Base-by-base conservation (phyloP, 2,888 invertebrate species). In the Diaprepes abbreviatus region DNA sequence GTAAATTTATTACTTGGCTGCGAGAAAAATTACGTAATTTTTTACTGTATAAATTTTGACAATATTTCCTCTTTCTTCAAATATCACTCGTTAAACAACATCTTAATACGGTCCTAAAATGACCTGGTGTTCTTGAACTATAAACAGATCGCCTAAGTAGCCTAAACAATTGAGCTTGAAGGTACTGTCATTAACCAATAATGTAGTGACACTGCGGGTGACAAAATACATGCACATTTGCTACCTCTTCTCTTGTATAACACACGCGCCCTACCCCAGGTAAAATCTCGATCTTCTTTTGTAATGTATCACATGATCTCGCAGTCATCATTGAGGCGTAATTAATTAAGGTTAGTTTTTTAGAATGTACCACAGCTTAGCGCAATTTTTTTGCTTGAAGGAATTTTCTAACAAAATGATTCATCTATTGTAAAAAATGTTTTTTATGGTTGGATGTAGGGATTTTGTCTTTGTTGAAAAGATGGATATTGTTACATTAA, bases 191-290 rank as follows among this genome's bases (percentile, higher is more conserved):
- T 65, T 64, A 38, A 43, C 35, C 31, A 55, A 64, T 64, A 64
- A 64, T 40, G 43, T 45, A 36, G 57, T 58, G 57, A 57, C 65
- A 54, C 65, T 65, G 65, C 48, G 65, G 65, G 65, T 65, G 65
- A 48, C 57, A 65, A 57, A 65, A 36, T 43, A 43, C 64, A 55
- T 55, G 55, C 33, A 64, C 55, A 55, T 55, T 64, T 55, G 17
- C 38, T 54, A 64, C 64, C 64, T 64, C 64, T 55, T 64, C 43
- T 12, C 33, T 43, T 33, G 55, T 43, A 31, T 31, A 64, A 64
- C 55, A 19, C 55, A 50, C 63, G 63, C 33, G 38, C 43, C 10
- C 45, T n/a, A 12, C 55, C 54, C 55, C 64, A 40, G 64, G 55
- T 40, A 38, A 50, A 63, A 63, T 52, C 28, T 35, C 55, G 40